Percentiles rank a stretch among this genome's conserved stretches.
Conservation (phyloP, 2,888 invertebrate species). For the Sarcophaga carnaria region DNA sequence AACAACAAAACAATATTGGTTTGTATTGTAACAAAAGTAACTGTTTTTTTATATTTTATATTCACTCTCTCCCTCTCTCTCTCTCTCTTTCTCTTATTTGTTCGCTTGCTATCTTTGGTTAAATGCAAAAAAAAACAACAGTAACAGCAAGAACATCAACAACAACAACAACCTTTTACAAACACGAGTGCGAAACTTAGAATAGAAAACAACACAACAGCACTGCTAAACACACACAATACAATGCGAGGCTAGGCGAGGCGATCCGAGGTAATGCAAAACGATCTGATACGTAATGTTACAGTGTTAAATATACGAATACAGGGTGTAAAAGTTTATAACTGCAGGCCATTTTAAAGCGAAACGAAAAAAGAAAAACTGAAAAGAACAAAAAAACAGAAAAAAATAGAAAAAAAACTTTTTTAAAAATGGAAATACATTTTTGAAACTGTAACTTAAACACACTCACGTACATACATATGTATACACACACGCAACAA, state of each 20-base stretch:
- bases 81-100: neutral
- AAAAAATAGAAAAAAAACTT: constrained; percentile 22
- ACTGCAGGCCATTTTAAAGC: constrained; percentile 35
- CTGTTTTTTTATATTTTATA: constrained; percentile 14
- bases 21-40: constrained; percentile 54
- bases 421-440: neutral
- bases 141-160: neutral
- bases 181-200: constrained; percentile 13
- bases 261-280: neutral
- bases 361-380: neutral
- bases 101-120: constrained; percentile 8
- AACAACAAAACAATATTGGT: constrained; percentile 41
- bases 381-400: constrained; percentile 20
- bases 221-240: neutral
- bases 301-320: constrained; percentile 62
- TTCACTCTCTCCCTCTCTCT: neutral
- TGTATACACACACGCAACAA: neutral
- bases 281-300: constrained; percentile 3
- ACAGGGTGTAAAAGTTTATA: constrained; percentile 63
- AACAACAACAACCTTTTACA: neutral
- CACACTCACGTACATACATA: neutral
- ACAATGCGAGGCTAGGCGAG: neutral
- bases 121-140: constrained; percentile 35
- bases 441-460: neutral
- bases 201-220: neutral